These are phyloP conservation scores for Actenoides hombroni DNA, from an alignment of 2,113 vertebrate species.

Conservation along the genomic window DNA sequence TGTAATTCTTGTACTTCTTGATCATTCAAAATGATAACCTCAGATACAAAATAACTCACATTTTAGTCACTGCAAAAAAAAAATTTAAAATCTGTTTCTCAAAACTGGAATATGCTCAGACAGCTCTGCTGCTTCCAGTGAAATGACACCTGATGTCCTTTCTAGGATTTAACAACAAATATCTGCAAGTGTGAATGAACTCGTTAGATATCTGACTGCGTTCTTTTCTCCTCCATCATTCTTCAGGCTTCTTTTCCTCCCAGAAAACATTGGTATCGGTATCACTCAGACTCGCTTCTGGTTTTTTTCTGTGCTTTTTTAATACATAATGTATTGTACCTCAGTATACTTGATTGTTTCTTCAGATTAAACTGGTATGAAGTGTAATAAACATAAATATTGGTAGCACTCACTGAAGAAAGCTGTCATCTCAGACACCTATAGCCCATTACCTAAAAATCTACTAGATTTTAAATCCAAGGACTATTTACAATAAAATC, in stretches of 20 bases:
- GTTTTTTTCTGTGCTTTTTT: rapidly evolving
- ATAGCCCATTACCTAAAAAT: not conserved
- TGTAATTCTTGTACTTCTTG: not conserved
- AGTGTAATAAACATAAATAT: not conserved
- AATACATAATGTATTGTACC: not conserved
- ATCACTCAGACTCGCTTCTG: not conserved
- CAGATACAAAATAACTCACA: not conserved
- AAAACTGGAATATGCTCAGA: not conserved
- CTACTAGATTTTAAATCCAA: not conserved
- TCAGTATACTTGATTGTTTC: not conserved
- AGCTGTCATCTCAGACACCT: not conserved
- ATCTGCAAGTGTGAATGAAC: not conserved
- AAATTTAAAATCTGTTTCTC: not conserved
- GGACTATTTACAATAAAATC: not conserved
- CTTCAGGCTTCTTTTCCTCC: not conserved
- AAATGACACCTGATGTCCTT: not conserved
- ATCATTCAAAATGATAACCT: not conserved
- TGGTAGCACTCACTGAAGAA: not conserved
- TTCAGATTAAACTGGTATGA: not conserved
- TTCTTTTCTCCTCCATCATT: not conserved
- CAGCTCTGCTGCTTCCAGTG: not conserved
- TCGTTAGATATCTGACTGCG: not conserved
- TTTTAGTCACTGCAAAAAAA: not conserved
- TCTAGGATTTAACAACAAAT: not conserved
- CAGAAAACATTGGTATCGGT: not conserved